Conservation (phyloP, 2,113 vertebrate species). For the Silurus meridionalis region DNA sequence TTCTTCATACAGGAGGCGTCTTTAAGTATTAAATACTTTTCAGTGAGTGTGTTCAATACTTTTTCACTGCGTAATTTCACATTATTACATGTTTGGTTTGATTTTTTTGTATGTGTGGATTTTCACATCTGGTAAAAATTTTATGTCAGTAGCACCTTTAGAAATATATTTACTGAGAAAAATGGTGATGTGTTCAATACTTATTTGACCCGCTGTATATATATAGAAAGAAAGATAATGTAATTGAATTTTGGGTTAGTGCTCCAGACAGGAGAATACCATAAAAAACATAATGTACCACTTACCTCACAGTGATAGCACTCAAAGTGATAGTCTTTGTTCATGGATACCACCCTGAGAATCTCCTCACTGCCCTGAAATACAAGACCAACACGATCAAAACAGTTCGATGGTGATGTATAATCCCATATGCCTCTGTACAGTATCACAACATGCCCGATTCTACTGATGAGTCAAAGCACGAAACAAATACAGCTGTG, state of each 20-base stretch:
- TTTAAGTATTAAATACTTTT: too few species aligned
- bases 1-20: too few species aligned
- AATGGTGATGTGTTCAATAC: too few species aligned
- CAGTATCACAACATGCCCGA: background rate
- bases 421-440: background rate
- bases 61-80: too few species aligned
- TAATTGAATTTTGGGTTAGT: background rate
- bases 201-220: too few species aligned
- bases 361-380: constrained; percentile 86
- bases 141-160: too few species aligned
- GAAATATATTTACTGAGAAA: too few species aligned
- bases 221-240: background rate
- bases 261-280: background rate
- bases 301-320: constrained; percentile 90
- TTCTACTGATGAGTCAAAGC: background rate
- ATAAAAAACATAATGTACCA: background rate
- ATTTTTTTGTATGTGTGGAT: too few species aligned
- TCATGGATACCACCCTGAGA: constrained; percentile 88
- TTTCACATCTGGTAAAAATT: too few species aligned
- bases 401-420: background rate
- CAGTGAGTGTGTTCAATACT: too few species aligned
- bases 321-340: constrained; percentile 89
- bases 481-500: background rate
- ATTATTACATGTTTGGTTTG: too few species aligned
- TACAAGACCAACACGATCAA: background rate